Evolutionary conservation across 2,888 invertebrate genomes (phyloP).

Genomic region (Megamerina dolium): DNA sequence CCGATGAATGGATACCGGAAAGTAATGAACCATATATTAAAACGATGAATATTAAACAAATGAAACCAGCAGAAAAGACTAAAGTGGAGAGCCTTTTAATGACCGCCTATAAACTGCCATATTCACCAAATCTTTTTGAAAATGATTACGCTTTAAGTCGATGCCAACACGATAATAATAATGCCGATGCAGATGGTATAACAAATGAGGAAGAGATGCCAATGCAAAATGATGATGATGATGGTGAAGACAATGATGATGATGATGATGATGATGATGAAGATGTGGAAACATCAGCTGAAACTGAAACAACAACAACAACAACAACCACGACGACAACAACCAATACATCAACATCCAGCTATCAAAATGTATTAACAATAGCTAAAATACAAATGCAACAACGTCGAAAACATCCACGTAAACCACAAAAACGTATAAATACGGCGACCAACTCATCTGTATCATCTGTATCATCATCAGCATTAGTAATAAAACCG

Average conservation of each 20-base stretch:
- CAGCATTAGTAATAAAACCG: no score
- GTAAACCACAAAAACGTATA: constrained; percentile 44
- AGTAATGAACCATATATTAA: constrained; percentile 61
- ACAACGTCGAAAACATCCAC: constrained; percentile 44
- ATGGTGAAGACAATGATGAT: constrained; percentile 15
- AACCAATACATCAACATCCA: constrained; percentile 27
- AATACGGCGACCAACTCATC: no score
- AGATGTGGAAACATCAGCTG: constrained; percentile 20
- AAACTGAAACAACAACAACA: constrained; percentile 21
- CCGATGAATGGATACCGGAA: constrained; percentile 82
- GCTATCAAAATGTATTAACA: constrained; percentile 35
- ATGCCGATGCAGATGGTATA: constrained; percentile 18
- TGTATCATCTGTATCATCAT: no score
- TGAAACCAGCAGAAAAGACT: constrained; percentile 42
- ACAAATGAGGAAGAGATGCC: constrained; percentile 2
- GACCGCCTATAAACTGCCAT: constrained; percentile 42
- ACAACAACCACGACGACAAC: no score
- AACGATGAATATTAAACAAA: constrained; percentile 50
- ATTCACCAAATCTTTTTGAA: constrained; percentile 39
- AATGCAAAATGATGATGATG: background rate
- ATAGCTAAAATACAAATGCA: constrained; percentile 40
- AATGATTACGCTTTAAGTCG: constrained; percentile 28
- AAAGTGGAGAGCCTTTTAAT: constrained; percentile 40
- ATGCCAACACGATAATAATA: background rate
- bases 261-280: constrained; percentile 28